Evolutionary conservation across 1,140 invertebrate genomes (phyloP), one percentile per base, ranked within the genome.

Genomic region (Bombus polaris): DNA sequence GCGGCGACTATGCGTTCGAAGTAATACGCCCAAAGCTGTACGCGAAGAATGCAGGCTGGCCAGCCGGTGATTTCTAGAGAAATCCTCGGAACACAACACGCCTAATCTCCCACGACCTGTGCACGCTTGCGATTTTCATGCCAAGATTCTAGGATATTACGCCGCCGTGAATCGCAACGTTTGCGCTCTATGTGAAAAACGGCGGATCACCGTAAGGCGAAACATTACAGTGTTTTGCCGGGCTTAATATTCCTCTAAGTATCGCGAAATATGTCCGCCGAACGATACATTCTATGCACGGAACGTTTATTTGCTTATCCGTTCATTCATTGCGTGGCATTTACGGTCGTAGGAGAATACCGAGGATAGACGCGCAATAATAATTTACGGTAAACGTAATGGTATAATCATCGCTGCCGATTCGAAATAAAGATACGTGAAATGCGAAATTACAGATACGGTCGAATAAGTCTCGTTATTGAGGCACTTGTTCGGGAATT

Each of bases 31-130:
- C 73, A 74, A 74, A 62, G 59, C 81, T 72, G 76, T 75, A 65
- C 35, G 35, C 62, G 37, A 65, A 62, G 76, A 80, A 87, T 81
- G 76, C 66, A 57, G 78, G 68, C 57, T 32, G 77, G 57, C 44
- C 42, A 25, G 79, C n/a, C 39, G 81, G 53, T 66, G 53, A 72
- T 81, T 90, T 82, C 65, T 59, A 79, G 78, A 79, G 78, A 90
- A 90, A 87, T 57, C 42, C 44, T 37, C n/a, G 0, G 35, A 39
- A 32, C 53, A 12, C 76, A n/a, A 78, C 77, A 87, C 70, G 68
- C 76, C 65, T 80, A 82, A 82, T 72, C 65, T 84, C 59, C 66
- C 81, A 35, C 76, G 68, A 39, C 65, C 83, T 53, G 68, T 53
- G 59, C 28, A 28, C 53, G 37, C 44, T 66, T 32, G 25, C 32